Percentiles rank a stretch among this genome's conserved stretches.
Conservation (phyloP, 2,797 vertebrate species). For the Vireo griseus region DNA sequence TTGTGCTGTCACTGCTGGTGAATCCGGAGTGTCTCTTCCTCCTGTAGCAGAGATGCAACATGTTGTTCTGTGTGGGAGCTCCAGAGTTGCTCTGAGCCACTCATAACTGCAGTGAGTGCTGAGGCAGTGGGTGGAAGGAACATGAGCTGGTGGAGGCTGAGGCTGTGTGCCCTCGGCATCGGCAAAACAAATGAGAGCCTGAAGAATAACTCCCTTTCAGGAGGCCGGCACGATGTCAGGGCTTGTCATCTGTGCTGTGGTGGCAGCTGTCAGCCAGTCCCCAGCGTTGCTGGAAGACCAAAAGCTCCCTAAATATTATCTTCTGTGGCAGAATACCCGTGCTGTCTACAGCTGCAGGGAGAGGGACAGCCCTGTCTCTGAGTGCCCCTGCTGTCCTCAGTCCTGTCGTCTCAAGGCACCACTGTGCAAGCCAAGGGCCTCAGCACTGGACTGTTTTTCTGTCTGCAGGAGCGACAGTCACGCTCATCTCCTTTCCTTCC, state of each 20-base stretch:
- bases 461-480: fast-evolving
- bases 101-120: background rate
- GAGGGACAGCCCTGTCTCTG: background rate
- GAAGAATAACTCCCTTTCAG: constrained; percentile 6
- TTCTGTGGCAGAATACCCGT: background rate
- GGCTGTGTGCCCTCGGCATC: background rate
- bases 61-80: constrained; percentile 26
- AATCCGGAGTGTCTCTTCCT: background rate
- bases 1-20: background rate
- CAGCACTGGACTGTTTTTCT: background rate
- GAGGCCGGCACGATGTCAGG: background rate
- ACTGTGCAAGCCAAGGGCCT: background rate
- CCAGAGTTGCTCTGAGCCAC: background rate
- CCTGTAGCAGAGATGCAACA: background rate
- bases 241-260: background rate
- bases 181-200: background rate
- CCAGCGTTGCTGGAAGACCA: background rate
- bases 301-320: constrained; percentile 32
- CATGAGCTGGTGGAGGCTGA: background rate
- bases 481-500: background rate
- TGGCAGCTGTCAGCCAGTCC: constrained; percentile 21
- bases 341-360: background rate
- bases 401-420: background rate
- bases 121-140: constrained; percentile 27
- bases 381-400: background rate